These are phyloP conservation scores for Hydrolagus affinis DNA, from an alignment of 2,113 vertebrate species.

Conservation along the genomic window DNA sequence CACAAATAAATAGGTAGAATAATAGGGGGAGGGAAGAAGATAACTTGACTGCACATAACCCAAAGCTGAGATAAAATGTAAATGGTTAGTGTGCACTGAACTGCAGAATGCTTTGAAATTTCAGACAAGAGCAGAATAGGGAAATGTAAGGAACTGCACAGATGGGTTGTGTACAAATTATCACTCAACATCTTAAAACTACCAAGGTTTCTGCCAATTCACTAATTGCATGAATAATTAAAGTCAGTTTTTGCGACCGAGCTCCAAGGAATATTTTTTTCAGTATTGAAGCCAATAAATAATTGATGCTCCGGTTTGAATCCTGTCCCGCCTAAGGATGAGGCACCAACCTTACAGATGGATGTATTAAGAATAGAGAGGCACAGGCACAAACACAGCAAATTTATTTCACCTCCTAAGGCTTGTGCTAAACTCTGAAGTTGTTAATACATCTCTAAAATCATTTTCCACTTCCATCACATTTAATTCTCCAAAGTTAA, in stretches of 20 bases:
- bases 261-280: neutral
- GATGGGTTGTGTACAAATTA: constrained; percentile 27
- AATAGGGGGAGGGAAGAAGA: neutral
- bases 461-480: too few species aligned
- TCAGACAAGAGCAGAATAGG: constrained; percentile 20
- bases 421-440: too few species aligned
- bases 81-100: constrained; percentile 10
- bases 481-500: too few species aligned
- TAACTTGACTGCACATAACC: constrained; percentile 2
- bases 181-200: neutral
- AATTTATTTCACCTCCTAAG: neutral
- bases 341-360: neutral
- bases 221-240: constrained; percentile 30
- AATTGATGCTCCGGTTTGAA: neutral
- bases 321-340: neutral
- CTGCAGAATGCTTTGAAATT: constrained; percentile 8
- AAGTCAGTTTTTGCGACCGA: neutral
- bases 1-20: constrained; percentile 9
- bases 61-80: neutral
- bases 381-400: neutral
- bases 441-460: too few species aligned
- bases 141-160: constrained; percentile 24
- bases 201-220: constrained; percentile 10
- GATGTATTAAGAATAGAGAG: neutral
- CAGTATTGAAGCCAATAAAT: neutral